phyloP scores from a whole-genome alignment of 2,888 invertebrate genomes.

The Bhutanitis thaidina region DNA sequence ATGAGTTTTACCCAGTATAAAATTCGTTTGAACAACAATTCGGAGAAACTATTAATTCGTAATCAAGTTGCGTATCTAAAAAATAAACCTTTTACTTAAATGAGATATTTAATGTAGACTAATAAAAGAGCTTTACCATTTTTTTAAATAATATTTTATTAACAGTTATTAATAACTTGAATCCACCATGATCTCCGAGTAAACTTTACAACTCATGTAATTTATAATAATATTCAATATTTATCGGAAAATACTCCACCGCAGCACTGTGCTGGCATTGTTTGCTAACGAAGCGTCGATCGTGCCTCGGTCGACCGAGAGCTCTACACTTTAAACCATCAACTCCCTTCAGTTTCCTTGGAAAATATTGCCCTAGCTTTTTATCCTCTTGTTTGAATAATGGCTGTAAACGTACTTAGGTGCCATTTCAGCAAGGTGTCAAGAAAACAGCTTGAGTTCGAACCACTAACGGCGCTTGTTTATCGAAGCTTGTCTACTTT shows the following conservation, averaged over 20 bases:
- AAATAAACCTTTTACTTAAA: too few relatives aligned
- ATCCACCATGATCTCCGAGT: too few relatives aligned
- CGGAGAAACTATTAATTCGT: too few relatives aligned
- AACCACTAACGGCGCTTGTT: slow-evolving; percentile 75
- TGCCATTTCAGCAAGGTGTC: slow-evolving; percentile 74
- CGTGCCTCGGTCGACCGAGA: slow-evolving; percentile 51
- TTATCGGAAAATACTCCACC: slow-evolving; percentile 36
- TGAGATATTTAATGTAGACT: too few relatives aligned
- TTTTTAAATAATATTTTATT: too few relatives aligned
- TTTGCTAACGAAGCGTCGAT: slow-evolving; percentile 74
- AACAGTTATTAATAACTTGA: too few relatives aligned
- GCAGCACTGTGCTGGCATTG: slow-evolving; percentile 51
- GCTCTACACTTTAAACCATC: slow-evolving; percentile 78
- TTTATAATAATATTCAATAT: background rate
- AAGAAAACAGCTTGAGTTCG: slow-evolving; percentile 64
- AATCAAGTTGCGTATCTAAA: too few relatives aligned
- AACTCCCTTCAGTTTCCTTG: slow-evolving; percentile 68
- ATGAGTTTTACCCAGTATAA: too few relatives aligned
- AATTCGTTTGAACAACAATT: too few relatives aligned
- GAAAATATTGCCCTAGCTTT: slow-evolving; percentile 78
- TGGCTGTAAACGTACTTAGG: slow-evolving; percentile 73
- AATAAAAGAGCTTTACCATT: too few relatives aligned
- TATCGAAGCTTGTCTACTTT: slow-evolving; percentile 72
- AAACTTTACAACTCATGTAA: too few relatives aligned
- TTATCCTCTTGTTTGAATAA: slow-evolving; percentile 79